Base-by-base conservation (phyloP, 2,888 invertebrate species). In the Lithophane ornitopus region DNA sequence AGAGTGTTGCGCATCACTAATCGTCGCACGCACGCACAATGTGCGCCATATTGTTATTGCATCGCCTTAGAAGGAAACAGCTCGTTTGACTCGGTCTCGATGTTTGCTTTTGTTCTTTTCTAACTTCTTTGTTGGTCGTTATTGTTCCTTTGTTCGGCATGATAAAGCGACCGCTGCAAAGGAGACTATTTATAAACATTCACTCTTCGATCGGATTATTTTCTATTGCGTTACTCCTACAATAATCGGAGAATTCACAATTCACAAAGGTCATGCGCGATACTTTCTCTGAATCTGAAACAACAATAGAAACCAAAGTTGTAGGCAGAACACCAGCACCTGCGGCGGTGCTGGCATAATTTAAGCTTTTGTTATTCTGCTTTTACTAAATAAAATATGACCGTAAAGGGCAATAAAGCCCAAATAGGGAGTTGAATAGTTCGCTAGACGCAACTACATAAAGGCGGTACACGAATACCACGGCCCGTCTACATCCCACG, bases 81-180 rank as follows among this genome's bases (percentile, higher is more conserved):
- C 90, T 91, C 91, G 92, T 93, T 93, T 91, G 91, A 92, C 92
- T 93, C 88, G 89, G 91, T 90, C 87, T 85, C 89, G 88, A 90
- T 94, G 92, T 94, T 94, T 94, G 93, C 93, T 93, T 94, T 94
- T 94, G 94, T 94, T 94, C 91, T 92, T 94, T 94, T 93, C 93
- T 94, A 93, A 94, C 93, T 93, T 94, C 94, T 94, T 95, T 94
- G 94, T 94, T 92, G 91, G 90, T 91, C 88, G 89, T 93, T 93
- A 94, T 94, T 94, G 94, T 95, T 94, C 94, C 92, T 94, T 95
- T 95, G 94, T 95, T 94, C 92, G 81, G 90, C 88, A 88, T 91
- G 91, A 93, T 94, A 92, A 93, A 93, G 90, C 91, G 89, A 87
- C 89, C 90, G 91, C 89, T 87, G 87, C 85, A 85, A 89, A 89